phyloP scores from a whole-genome alignment of 30 jellyfish, hydroid and myxozoan species.

The Pseudorhiza aurosa region DNA sequence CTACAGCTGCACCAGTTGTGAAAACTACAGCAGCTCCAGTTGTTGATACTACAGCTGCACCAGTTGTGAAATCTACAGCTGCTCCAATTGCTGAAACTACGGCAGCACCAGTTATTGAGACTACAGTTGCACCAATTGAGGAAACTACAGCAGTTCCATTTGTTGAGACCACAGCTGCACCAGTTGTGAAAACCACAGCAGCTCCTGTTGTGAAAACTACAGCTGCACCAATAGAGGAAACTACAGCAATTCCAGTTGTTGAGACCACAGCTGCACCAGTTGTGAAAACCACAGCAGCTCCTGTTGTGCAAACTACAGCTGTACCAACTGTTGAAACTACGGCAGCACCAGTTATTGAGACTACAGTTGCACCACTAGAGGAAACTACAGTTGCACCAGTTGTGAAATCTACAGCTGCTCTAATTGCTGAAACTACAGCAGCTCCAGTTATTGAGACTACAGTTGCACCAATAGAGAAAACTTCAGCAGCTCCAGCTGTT shows the following conservation, averaged over 20 bases:
- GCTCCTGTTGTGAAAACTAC: neutral
- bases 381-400: conserved; percentile 27
- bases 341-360: neutral
- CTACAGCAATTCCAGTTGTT: conserved; percentile 4
- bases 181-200: conserved; percentile 13
- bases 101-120: conserved; percentile 19
- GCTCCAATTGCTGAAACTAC: conserved; percentile 36
- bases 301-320: neutral
- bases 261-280: conserved; percentile 25
- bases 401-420: neutral
- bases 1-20: neutral
- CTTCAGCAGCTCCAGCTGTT: neutral
- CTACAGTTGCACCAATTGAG: neutral
- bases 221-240: neutral
- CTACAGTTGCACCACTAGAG: conserved; percentile 31
- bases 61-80: conserved; percentile 31
- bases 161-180: conserved; percentile 34
- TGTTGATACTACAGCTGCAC: conserved; percentile 10
- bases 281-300: neutral
- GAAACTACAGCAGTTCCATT: conserved; percentile 8
- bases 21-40: neutral
- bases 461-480: neutral
- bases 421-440: neutral
- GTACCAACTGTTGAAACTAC: conserved; percentile 20
- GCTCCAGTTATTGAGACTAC: conserved; percentile 23